A percentile compares a stretch with the other conserved stretches of the same genome.
These are phyloP conservation scores for Bruchidius siliquastri DNA, from an alignment of 2,888 invertebrate species.

Conservation along the genomic window DNA sequence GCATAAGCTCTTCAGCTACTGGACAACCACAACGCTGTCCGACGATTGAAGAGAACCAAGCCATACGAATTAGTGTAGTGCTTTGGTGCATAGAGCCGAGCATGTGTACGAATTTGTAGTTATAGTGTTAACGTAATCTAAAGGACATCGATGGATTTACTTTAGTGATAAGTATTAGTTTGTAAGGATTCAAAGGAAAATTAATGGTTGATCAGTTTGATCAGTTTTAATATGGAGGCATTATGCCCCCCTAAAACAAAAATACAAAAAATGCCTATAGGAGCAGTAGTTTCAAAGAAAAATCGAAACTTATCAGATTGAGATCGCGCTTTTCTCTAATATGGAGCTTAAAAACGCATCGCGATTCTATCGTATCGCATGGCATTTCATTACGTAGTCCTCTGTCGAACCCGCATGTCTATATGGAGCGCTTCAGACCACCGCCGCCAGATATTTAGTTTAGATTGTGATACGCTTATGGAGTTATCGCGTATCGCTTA, in stretches of 20 bases:
- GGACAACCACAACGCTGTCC: too few relatives aligned
- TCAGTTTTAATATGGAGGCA: too few relatives aligned
- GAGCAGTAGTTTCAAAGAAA: neutral
- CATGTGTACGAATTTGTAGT: too few relatives aligned
- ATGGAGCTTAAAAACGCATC: neutral
- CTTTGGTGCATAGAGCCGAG: too few relatives aligned
- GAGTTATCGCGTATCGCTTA: conserved; percentile 40
- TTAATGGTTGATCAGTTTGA: too few relatives aligned
- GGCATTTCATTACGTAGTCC: neutral
- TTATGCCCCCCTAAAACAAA: neutral
- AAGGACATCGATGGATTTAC: too few relatives aligned
- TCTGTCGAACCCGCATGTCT: neutral
- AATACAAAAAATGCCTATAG: neutral
- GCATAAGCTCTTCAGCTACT: too few relatives aligned
- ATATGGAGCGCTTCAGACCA: conserved; percentile 6
- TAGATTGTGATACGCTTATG: conserved; percentile 40
- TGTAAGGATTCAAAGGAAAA: too few relatives aligned
- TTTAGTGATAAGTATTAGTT: too few relatives aligned
- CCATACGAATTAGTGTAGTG: too few relatives aligned
- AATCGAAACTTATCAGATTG: neutral
- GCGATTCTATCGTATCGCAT: neutral
- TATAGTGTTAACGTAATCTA: too few relatives aligned
- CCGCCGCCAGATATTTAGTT: conserved; percentile 37
- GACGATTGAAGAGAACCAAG: too few relatives aligned
- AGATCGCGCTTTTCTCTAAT: neutral